Conservation (phyloP, 1,140 invertebrate species). For the Temnothorax longispinosus region DNA sequence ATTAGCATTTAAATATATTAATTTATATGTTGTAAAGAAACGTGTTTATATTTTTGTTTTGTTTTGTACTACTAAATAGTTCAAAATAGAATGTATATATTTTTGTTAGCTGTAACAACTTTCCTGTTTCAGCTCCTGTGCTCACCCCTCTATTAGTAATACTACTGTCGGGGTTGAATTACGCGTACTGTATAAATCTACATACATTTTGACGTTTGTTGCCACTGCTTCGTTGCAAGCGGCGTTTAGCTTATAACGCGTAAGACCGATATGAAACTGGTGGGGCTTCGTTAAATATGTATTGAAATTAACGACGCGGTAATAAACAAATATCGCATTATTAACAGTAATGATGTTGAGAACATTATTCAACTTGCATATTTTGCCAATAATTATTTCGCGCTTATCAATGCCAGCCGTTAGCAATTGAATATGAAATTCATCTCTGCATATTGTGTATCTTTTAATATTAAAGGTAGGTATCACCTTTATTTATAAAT, state of each 20-base stretch:
- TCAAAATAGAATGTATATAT: neutral
- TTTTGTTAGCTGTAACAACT: neutral
- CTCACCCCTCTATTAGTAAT: slow-evolving; percentile 1
- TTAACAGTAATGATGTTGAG: slow-evolving; percentile 1
- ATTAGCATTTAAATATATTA: neutral
- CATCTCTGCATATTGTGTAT: neutral
- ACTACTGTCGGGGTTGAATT: slow-evolving; percentile 19
- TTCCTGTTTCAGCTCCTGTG: neutral
- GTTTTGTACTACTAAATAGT: neutral
- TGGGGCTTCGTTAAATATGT: slow-evolving; percentile 15
- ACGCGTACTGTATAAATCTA: slow-evolving; percentile 38
- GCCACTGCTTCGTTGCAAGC: neutral
- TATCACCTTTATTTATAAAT: neutral
- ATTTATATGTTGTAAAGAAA: neutral
- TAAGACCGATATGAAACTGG: slow-evolving; percentile 14
- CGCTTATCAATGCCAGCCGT: neutral
- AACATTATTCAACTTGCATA: slow-evolving; percentile 10
- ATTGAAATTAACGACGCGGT: slow-evolving; percentile 20
- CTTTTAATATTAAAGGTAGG: neutral
- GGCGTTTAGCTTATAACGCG: neutral
- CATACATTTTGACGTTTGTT: slow-evolving; percentile 46
- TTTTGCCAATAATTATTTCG: slow-evolving; percentile 38
- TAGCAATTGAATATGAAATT: neutral
- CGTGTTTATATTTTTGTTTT: neutral
- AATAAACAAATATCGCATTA: slow-evolving; percentile 24